A percentile compares a stretch with the other conserved stretches of the same genome.
These are phyloP conservation scores for Caenorhabditis latens DNA, from an alignment of 1,140 invertebrate species.

Conservation along the genomic window DNA sequence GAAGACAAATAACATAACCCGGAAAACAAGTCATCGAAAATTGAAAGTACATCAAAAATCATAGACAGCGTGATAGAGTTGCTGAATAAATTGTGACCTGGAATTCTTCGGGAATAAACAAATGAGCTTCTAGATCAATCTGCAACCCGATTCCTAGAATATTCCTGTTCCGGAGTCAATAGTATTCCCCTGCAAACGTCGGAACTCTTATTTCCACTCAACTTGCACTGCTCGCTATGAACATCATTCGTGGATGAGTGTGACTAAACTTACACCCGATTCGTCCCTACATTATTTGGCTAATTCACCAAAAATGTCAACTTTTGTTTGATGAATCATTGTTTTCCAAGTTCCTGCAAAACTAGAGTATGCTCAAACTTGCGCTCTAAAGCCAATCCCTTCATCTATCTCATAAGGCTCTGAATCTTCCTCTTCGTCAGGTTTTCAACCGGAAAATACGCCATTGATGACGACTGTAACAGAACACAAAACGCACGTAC, in stretches of 20 bases:
- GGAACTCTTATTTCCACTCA: no score
- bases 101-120: no score
- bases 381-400: background rate
- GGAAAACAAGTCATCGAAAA: background rate
- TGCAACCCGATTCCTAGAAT: no score
- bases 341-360: conserved; percentile 5
- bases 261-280: background rate
- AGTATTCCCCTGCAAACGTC: no score
- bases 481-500: background rate
- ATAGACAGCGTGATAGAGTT: background rate
- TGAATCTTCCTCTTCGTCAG: background rate
- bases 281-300: background rate
- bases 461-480: background rate
- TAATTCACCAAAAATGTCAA: background rate
- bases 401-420: no score
- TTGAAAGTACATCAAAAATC: background rate
- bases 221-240: no score
- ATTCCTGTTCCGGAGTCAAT: no score
- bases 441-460: background rate
- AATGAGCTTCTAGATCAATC: no score
- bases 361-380: background rate
- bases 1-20: background rate
- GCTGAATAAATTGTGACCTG: background rate
- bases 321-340: background rate
- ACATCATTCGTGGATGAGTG: background rate